Evolutionary conservation across 2,797 vertebrate species (phyloP).

Genomic region (Percopsis omiscomaycus): DNA sequence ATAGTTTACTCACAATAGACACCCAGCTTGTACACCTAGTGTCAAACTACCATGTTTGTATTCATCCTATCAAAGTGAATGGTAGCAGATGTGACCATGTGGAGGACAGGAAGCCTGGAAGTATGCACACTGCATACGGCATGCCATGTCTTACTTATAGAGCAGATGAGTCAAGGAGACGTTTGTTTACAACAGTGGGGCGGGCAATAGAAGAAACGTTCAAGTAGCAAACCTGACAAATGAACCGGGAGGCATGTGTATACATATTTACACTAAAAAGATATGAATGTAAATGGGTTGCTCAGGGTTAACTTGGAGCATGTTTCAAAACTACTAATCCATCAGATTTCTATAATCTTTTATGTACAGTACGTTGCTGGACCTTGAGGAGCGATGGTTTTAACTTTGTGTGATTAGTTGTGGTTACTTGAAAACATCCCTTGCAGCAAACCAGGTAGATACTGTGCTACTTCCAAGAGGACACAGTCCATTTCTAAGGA

Average conservation of each 20-base stretch:
- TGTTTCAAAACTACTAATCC: conserved; percentile 80
- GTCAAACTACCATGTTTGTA: neutral
- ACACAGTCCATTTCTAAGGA: conserved; percentile 21
- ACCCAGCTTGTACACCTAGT: conserved; percentile 3
- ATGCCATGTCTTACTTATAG: neutral
- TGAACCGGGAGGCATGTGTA: conserved; percentile 29
- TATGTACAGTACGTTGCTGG: conserved; percentile 54
- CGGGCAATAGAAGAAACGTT: conserved; percentile 22
- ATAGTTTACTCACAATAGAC: conserved; percentile 1
- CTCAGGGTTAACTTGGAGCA: conserved; percentile 89
- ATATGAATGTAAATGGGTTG: conserved; percentile 92
- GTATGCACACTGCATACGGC: neutral
- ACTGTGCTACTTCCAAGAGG: conserved; percentile 9
- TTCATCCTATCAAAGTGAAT: conserved; percentile 26
- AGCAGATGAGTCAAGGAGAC: neutral
- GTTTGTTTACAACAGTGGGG: neutral
- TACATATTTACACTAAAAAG: conserved; percentile 82
- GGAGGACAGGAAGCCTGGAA: conserved; percentile 26
- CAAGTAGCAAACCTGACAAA: conserved; percentile 59
- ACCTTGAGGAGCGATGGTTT: conserved; percentile 3
- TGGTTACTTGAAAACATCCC: conserved; percentile 43
- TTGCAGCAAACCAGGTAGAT: conserved; percentile 27
- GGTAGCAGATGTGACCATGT: conserved; percentile 32
- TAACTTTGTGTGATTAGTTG: conserved; percentile 20
- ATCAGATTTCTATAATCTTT: conserved; percentile 76